Conservation (phyloP, 2,797 vertebrate species). For the Pseudochaenichthys georgianus region DNA sequence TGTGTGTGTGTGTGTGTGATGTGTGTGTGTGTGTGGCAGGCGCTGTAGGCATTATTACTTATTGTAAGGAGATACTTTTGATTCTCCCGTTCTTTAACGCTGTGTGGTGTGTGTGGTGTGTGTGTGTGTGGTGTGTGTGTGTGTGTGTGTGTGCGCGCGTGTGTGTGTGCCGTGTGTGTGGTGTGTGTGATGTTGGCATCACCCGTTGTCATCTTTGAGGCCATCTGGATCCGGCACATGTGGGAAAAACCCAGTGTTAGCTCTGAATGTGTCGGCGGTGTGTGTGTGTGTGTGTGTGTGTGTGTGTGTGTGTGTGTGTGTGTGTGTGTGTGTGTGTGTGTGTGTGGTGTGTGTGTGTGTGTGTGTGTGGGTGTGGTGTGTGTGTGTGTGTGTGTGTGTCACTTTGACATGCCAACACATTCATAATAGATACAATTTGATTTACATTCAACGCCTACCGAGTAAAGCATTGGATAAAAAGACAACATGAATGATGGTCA, state of each 20-base stretch:
- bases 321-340: too few species aligned
- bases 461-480: conserved; percentile 3
- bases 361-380: too few species aligned
- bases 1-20: too few species aligned
- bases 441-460: conserved; percentile 11
- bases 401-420: conserved; percentile 62
- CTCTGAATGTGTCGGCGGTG: conserved; percentile 20
- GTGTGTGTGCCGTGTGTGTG: conserved; percentile 26
- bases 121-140: too few species aligned
- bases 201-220: conserved; percentile 71
- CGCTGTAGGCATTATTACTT: too few species aligned
- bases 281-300: conserved; percentile 32
- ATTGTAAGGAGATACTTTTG: too few species aligned
- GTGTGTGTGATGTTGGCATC: conserved; percentile 60
- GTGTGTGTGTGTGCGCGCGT: too few species aligned
- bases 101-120: too few species aligned
- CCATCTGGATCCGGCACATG: conserved; percentile 78
- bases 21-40: too few species aligned
- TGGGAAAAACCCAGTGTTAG: conserved; percentile 55
- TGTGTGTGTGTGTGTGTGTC: conserved; percentile 39
- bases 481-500: background rate
- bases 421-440: conserved; percentile 37
- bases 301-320: too few species aligned
- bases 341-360: too few species aligned
- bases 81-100: too few species aligned